Evolutionary conservation across 2,797 vertebrate genomes (phyloP), one percentile per base, ranked within the genome.

Genomic region (Eptatretus atami): DNA sequence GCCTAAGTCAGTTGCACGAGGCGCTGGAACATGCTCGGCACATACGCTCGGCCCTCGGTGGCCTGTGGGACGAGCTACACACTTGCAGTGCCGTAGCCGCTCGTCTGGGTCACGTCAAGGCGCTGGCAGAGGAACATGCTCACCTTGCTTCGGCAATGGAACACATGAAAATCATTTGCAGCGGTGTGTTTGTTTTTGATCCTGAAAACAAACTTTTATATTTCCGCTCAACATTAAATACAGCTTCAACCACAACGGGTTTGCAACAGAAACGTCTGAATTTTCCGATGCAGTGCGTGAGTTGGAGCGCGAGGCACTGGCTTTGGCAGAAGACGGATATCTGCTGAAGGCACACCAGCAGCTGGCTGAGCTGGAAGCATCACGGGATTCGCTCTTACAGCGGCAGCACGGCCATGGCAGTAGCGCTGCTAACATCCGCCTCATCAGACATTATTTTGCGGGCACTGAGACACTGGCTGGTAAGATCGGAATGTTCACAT

Each of bases 291-390:
- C 69, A 87, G 83, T 84, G 63, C 79, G 73, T 0, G 74, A 73
- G 65, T 70, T 78, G 69, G 77, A 83, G 66, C 63, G 72, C 67
- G 78, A 83, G 74, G 80, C 81, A 0, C 76, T 78, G 71, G 72
- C 72, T 52, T 73, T 85, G 68, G 79, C 86, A 69, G 79, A 73
- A 53, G 76, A 75, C 53, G 79, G 79, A 14, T 74, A 67, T 6
- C 77, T 98, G 60, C 71, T 95, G 69, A 84, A 92, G 70, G 88
- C 88, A 52, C 90, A 98, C 0, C 76, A 73, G 8, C 76, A 72
- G 63, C 76, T 98, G 52, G 81, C 82, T 78, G 79, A 86, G 64
- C 73, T 92, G 70, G 86, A 98, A 68, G 73, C 69, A 13, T 82
- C 87, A 70, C 80, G 77, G 69, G 83, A 92, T 1, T 75, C 83